A percentile compares a stretch with the other conserved stretches of the same genome.
Evolutionary conservation across 2,797 vertebrate species (phyloP).

Genomic region (Antrozous pallidus): DNA sequence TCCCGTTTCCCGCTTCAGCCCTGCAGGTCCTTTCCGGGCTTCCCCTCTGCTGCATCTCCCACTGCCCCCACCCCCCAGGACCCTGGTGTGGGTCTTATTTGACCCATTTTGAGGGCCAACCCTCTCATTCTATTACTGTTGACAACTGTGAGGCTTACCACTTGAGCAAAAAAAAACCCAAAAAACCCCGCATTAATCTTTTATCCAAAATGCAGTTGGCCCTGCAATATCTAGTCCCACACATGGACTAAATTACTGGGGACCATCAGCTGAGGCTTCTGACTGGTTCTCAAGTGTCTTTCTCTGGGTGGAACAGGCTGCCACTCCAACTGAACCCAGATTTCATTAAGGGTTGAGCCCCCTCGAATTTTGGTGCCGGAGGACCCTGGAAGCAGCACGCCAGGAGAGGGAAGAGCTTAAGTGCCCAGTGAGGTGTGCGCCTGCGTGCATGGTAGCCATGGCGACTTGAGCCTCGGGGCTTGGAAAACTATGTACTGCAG

Average conservation of each 20-base stretch:
- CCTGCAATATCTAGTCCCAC: not conserved
- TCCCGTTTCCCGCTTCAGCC: too few relatives aligned
- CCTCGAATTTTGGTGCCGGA: not conserved
- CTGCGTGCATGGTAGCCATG: accelerated
- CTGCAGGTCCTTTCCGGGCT: too few relatives aligned
- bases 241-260: not conserved
- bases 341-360: not conserved
- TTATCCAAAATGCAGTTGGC: not conserved
- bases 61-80: not conserved
- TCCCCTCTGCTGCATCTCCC: not conserved
- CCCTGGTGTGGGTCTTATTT: not conserved
- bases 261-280: not conserved
- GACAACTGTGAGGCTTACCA: not conserved
- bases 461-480: not conserved
- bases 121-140: not conserved
- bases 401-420: too few relatives aligned
- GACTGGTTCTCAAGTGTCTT: not conserved
- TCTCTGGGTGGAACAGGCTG: not conserved
- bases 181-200: not conserved
- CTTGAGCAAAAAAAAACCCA: not conserved
- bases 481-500: not conserved
- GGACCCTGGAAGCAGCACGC: not conserved
- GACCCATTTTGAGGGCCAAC: not conserved
- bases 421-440: too few relatives aligned
- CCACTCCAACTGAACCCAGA: not conserved